Percentiles rank a stretch among this genome's conserved stretches.
phyloP scores from a whole-genome alignment of 1,140 invertebrate species.

The Lepidurus apus region DNA sequence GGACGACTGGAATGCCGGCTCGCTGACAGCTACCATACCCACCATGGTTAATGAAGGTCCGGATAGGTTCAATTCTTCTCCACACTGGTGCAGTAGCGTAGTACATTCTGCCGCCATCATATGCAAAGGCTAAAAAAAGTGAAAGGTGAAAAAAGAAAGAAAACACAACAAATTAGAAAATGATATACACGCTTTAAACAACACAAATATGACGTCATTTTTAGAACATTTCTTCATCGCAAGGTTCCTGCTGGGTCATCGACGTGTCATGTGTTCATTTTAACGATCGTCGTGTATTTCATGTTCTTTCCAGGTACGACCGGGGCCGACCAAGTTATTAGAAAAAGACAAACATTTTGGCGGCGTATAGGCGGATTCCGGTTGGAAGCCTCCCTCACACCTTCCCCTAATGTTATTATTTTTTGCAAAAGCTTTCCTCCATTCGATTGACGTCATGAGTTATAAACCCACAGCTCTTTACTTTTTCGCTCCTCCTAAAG shows the following conservation, averaged over 20 bases:
- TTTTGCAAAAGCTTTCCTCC: neutral
- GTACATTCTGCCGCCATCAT: constrained; percentile 30
- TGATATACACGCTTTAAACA: neutral
- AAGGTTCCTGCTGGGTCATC: neutral
- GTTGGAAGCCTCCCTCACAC: neutral
- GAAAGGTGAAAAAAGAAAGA: neutral
- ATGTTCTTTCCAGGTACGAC: neutral
- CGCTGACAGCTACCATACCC: constrained; percentile 13
- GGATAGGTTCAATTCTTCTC: constrained; percentile 28
- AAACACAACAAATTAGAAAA: neutral
- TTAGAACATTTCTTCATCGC: neutral
- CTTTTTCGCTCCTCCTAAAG: neutral
- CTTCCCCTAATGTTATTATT: neutral
- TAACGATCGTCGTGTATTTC: neutral
- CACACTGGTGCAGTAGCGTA: constrained; percentile 31
- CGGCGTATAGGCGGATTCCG: neutral
- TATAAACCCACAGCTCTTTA: neutral
- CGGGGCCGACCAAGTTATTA: neutral
- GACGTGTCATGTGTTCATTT: neutral
- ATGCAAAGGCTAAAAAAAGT: neutral
- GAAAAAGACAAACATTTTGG: neutral
- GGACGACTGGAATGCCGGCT: neutral
- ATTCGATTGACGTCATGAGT: neutral
- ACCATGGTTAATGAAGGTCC: constrained; percentile 16
- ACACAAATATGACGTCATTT: neutral